Evolutionary conservation across 1,140 invertebrate genomes (phyloP), one percentile per base, ranked within the genome.

Genomic region (Cotesia glomerata): DNA sequence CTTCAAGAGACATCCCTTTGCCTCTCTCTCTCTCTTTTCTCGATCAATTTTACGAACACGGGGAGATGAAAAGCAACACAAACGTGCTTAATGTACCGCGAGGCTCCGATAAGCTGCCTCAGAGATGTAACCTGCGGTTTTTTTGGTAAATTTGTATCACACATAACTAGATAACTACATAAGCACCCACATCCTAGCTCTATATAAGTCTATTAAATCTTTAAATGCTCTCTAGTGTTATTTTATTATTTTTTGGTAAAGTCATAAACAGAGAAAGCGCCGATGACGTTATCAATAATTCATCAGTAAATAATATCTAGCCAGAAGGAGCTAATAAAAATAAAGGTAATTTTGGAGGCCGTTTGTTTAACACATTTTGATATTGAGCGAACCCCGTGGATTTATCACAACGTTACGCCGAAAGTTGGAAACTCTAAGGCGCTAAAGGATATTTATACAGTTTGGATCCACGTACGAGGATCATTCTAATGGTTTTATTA

Each of bases 41-140:
- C 18, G 26, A 26, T 26, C 26, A 26, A 26, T n/a, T 49, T 35
- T 18, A 32, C 14, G n/a, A 7, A 45, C 26, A 52, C 35, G 11
- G 63, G 56, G 65, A 68, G 59, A 36, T 39, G 49, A 70, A 68
- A 68, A 45, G 62, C 39, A 49, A 71, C 73, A 61, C 62, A 78
- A 71, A 58, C 73, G 80, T 84, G 82, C 75, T 82, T 84, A 84
- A 84, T 84, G 82, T 84, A 84, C 78, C 82, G 82, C 79, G 78
- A 84, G 65, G 79, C 76, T 73, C 77, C 79, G 82, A 84, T 84
- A 84, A 84, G 82, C 80, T 67, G 39, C 65, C 32, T 54, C 49
- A 54, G 65, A 49, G 45, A 67, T 36, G 39, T 49, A 64, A 64
- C 62, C 62, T 64, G 51, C n/a, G 13, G 49, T 67, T 51, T 51